phyloP scores from a whole-genome alignment of 1,140 invertebrate species.

The Anadara kagoshimensis region DNA sequence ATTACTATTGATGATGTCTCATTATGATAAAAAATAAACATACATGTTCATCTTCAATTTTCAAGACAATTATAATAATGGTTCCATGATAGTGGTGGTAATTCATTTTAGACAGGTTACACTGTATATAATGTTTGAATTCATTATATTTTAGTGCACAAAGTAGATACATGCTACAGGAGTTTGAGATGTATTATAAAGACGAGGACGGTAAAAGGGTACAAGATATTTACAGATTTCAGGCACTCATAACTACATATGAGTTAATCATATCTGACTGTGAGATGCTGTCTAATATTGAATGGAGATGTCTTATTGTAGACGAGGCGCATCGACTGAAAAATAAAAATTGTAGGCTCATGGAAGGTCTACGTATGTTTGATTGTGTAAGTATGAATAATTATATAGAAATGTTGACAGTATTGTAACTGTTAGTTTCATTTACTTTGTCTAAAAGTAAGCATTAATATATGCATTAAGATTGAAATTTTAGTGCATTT shows the following conservation, averaged over 20 bases:
- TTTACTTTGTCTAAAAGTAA: too few species aligned
- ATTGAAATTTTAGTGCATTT: too few species aligned
- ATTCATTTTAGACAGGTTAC: too few species aligned
- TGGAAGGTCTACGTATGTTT: constrained; percentile 94
- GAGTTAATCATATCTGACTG: constrained; percentile 97
- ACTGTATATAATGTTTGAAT: background rate
- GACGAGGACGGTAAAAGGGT: constrained; percentile 91
- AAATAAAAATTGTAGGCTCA: constrained; percentile 98
- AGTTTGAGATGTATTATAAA: constrained; percentile 99
- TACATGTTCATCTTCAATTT: too few species aligned
- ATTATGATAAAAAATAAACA: too few species aligned
- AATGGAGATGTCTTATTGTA: constrained; percentile 97
- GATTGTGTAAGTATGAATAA: constrained; percentile 79
- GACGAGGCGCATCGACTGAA: constrained; percentile 99
- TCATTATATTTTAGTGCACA: constrained; percentile 77
- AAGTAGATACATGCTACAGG: constrained; percentile 97
- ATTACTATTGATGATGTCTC: too few species aligned
- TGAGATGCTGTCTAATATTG: constrained; percentile 93
- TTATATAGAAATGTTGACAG: too few species aligned
- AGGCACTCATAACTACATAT: constrained; percentile 99
- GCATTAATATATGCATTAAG: too few species aligned
- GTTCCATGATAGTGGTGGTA: too few species aligned
- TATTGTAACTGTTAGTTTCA: too few species aligned
- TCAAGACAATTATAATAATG: too few species aligned
- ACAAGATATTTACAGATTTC: constrained; percentile 93